These are phyloP conservation scores for Pangasius larnaudii DNA, from an alignment of 2,797 vertebrate genomes.

Conservation along the genomic window DNA sequence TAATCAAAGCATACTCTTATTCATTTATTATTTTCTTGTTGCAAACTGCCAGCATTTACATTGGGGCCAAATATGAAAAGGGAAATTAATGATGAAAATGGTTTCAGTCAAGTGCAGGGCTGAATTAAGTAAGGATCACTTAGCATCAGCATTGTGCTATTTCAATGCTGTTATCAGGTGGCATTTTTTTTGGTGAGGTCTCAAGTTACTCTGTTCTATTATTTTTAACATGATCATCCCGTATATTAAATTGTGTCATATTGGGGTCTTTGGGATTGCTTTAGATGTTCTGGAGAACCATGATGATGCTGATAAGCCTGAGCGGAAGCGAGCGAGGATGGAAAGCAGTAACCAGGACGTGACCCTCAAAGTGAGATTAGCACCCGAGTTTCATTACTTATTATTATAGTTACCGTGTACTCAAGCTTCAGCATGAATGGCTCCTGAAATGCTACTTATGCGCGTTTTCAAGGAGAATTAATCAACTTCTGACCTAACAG, in stretches of 20 bases:
- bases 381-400: not conserved
- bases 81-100: too few relatives aligned
- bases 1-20: too few relatives aligned
- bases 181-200: too few relatives aligned
- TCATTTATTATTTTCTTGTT: too few relatives aligned
- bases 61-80: too few relatives aligned
- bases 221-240: too few relatives aligned
- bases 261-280: conserved; percentile 48
- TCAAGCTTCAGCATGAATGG: not conserved
- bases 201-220: too few relatives aligned
- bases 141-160: too few relatives aligned
- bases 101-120: too few relatives aligned
- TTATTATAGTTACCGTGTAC: not conserved
- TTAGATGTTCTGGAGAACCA: conserved; percentile 90
- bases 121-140: too few relatives aligned
- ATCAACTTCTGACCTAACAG: not conserved
- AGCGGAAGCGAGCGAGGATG: conserved; percentile 87
- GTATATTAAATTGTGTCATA: not conserved
- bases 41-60: too few relatives aligned
- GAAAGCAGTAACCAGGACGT: conserved; percentile 87
- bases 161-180: too few relatives aligned
- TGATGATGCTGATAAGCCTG: conserved; percentile 86
- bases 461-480: not conserved
- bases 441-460: not conserved
- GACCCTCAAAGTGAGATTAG: conserved; percentile 72